phyloP scores from a whole-genome alignment of 1,140 invertebrate genomes.

The Drosophila auraria region DNA sequence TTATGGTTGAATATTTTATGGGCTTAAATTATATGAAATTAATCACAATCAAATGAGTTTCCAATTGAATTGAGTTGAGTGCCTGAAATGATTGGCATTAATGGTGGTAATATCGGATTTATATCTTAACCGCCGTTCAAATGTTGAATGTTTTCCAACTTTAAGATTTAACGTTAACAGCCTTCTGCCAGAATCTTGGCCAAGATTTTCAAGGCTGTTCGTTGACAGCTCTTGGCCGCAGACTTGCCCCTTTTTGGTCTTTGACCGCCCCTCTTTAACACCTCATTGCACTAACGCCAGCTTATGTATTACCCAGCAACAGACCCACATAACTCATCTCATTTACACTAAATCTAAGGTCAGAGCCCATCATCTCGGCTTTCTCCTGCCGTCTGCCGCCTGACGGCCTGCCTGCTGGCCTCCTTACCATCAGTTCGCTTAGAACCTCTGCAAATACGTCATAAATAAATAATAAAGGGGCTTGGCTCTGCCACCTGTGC shows the following conservation, averaged over 20 bases:
- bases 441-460: conserved; percentile 43
- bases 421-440: conserved; percentile 10
- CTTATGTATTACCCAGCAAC: conserved; percentile 13
- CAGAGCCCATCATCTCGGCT: conserved; percentile 40
- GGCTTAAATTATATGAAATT: conserved; percentile 44
- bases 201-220: conserved; percentile 42
- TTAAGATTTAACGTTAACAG: not conserved
- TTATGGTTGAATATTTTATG: conserved; percentile 26
- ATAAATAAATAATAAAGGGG: conserved; percentile 56
- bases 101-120: conserved; percentile 17
- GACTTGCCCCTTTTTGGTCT: conserved; percentile 21
- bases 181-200: conserved; percentile 2
- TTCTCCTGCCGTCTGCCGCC: not conserved
- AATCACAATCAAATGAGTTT: conserved; percentile 43
- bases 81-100: conserved; percentile 14
- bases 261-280: conserved; percentile 24
- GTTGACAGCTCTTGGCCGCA: conserved; percentile 32
- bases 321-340: conserved; percentile 32
- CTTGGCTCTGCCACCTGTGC: not conserved
- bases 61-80: conserved; percentile 32
- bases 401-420: not conserved
- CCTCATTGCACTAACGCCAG: conserved; percentile 9
- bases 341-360: conserved; percentile 54
- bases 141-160: not conserved
- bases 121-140: no score